Percentiles rank a stretch among this genome's conserved stretches.
Evolutionary conservation across 2,888 invertebrate species (phyloP).

Genomic region (Synanthedon andrenaeformis): DNA sequence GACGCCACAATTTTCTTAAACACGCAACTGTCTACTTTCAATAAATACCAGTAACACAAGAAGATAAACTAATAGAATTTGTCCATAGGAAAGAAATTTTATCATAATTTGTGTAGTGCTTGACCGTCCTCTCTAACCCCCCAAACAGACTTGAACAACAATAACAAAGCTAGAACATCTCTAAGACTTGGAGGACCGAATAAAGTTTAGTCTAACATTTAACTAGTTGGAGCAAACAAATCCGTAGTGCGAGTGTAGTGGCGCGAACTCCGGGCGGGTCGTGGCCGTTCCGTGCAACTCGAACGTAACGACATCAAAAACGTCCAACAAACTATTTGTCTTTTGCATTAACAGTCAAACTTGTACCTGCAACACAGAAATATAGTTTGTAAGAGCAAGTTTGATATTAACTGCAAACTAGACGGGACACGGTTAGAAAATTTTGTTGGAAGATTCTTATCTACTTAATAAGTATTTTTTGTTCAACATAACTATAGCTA

Average conservation of each 20-base stretch:
- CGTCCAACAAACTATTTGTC: constrained; percentile 6
- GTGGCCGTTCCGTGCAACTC: constrained; percentile 20
- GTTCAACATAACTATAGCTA: too few relatives aligned
- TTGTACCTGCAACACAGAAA: not conserved
- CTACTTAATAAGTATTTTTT: too few relatives aligned
- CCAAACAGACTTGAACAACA: constrained; percentile 34
- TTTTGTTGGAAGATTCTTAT: too few relatives aligned
- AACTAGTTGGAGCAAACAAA: constrained; percentile 64
- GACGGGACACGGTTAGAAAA: too few relatives aligned
- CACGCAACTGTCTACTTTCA: too few relatives aligned
- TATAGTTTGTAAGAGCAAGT: not conserved
- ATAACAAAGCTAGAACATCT: constrained; percentile 47
- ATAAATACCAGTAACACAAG: too few relatives aligned
- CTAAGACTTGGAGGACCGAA: constrained; percentile 37
- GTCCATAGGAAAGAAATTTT: too few relatives aligned
- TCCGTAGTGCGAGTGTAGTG: constrained; percentile 46
- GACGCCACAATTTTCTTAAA: too few relatives aligned
- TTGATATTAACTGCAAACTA: too few relatives aligned
- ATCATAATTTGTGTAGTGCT: not conserved
- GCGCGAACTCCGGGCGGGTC: constrained; percentile 33
- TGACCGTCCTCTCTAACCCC: not conserved
- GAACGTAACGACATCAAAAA: constrained; percentile 34
- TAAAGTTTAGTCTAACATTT: constrained; percentile 60
- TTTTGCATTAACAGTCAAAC: not conserved
- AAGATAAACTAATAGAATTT: too few relatives aligned